Evolutionary conservation across 2,113 vertebrate genomes (phyloP).

Genomic region (Sprattus sprattus): DNA sequence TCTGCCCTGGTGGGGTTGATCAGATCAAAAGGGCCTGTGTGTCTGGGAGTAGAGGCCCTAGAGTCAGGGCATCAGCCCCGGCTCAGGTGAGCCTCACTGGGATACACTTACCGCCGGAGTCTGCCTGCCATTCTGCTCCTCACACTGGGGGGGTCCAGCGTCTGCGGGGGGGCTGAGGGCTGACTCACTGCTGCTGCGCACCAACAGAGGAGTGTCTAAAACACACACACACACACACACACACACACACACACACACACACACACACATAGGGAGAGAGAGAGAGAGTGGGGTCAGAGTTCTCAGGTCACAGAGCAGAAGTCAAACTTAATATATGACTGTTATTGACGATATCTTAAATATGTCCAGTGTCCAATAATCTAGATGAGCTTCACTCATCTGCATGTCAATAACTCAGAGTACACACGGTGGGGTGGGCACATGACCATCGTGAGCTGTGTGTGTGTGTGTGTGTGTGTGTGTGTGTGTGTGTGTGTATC

Average conservation of each 20-base stretch:
- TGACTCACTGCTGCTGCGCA: constrained; percentile 94
- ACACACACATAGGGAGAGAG: not conserved
- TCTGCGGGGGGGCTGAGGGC: constrained; percentile 73
- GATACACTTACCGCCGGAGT: constrained; percentile 13
- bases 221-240: constrained; percentile 33
- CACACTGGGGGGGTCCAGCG: constrained; percentile 62
- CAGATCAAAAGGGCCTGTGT: not conserved
- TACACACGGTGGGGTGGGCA: not conserved
- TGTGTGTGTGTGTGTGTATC: not conserved
- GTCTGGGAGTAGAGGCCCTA: not conserved
- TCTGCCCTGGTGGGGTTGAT: not conserved
- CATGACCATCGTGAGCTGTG: not conserved
- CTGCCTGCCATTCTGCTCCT: constrained; percentile 47
- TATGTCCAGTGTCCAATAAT: not conserved
- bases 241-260: not conserved
- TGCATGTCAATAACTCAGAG: not conserved
- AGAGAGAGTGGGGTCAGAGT: not conserved
- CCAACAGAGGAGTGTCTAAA: constrained; percentile 88
- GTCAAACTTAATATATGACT: constrained; percentile 18
- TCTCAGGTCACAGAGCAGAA: not conserved
- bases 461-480: too few species aligned
- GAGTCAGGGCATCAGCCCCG: not conserved
- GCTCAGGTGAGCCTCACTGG: not conserved
- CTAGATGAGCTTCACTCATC: not conserved
- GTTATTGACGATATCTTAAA: constrained; percentile 26